Evolutionary conservation across 2,113 vertebrate genomes (phyloP).

Genomic region (Neodon shergylaensis): DNA sequence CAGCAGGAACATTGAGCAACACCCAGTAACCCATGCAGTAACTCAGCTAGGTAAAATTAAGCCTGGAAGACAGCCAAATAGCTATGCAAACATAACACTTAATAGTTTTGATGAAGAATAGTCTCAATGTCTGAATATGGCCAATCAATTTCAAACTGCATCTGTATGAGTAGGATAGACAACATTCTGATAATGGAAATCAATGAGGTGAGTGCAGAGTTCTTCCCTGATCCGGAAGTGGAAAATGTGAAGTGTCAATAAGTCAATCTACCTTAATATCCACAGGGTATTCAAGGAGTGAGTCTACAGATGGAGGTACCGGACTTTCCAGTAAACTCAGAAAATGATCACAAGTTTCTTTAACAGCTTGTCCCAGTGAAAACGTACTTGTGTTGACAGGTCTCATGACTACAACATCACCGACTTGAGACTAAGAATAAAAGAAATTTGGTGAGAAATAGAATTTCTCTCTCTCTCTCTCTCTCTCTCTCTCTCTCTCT

Average conservation of each 20-base stretch:
- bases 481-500: background rate
- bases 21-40: background rate
- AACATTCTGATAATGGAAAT: no score
- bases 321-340: no score
- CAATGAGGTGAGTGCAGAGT: background rate
- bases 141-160: background rate
- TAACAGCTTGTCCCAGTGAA: background rate
- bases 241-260: background rate
- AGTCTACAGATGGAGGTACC: background rate
- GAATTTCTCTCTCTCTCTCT: background rate
- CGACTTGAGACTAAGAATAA: background rate
- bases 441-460: background rate
- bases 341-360: background rate
- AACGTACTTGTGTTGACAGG: background rate
- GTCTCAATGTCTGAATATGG: background rate
- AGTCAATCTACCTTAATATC: background rate
- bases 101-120: background rate
- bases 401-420: background rate
- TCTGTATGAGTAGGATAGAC: background rate
- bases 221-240: background rate
- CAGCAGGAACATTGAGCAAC: background rate
- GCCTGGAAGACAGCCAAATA: background rate
- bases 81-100: background rate
- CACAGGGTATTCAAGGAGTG: background rate
- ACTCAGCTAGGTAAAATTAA: background rate